Base-by-base conservation (phyloP, 2,113 vertebrate species). In the Cyanoramphus novaezelandiae region DNA sequence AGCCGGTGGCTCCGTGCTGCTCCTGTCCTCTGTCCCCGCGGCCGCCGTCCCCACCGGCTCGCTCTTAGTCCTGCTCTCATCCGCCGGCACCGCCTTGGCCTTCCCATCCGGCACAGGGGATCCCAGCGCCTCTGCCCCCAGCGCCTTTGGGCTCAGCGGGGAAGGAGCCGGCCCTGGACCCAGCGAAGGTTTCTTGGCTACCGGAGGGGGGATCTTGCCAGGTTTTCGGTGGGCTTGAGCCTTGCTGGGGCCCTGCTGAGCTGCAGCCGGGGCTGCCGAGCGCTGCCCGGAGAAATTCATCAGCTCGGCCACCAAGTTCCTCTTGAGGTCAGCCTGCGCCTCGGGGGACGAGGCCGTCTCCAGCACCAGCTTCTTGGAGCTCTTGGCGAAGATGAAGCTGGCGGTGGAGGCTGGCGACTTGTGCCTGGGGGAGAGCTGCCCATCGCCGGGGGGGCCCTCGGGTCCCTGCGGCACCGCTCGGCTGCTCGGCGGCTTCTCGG, bases 331-430 rank as follows among this genome's bases (percentile, higher is more conserved):
- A 1, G 97, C 96, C 93, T 98, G 98, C 4, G 88, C 91, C 83
- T 98, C 98, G 0, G 96, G 94, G 18, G 97, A 98, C 4, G 97
- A 88, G 1, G 98, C 93, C 15, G 98, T 97, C 81, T 99, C 98
- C 6, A 98, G 97, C 85, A 98, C 98, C 88, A 98, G 90, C 95
- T 97, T 99, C 96, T 97, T 99, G 70, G 98, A 97, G 96, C 98
- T 99, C 95, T 99, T 99, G 82, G 99, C 98, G 52, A 99, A 99
- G 96, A 99, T 99, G 93, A 99, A 99, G 97, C 99, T 99, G 93
- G 99, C 99, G 0, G 97, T 99, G 71, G 98, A 99, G 70, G 98
- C 98, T 3, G 99, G 97, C 1, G 99, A 99, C 79, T 97, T 98
- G 46, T 75, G 92, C 52, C 96, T n/a, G 41, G 98, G 97, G 28